Conservation (phyloP, 2,888 invertebrate genomes). For the Timandra comae region DNA sequence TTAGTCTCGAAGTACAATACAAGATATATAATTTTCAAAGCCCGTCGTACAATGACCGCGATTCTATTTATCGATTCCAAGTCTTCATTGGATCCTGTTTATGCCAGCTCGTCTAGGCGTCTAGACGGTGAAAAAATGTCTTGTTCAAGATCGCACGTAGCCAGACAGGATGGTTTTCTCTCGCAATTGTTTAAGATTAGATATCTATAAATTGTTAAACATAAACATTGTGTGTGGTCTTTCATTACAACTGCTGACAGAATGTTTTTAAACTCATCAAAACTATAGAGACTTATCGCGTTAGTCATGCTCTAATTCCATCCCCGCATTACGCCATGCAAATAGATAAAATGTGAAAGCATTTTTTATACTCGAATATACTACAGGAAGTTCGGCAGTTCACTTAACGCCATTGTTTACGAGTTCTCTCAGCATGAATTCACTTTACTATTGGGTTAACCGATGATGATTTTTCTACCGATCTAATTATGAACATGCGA, state of each 20-base stretch:
- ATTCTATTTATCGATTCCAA: conserved; percentile 54
- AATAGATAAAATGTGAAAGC: conserved; percentile 41
- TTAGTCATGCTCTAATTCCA: conserved; percentile 42
- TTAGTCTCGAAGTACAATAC: not conserved
- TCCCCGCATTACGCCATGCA: conserved; percentile 28
- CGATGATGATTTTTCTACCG: conserved; percentile 48
- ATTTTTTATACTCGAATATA: conserved; percentile 31
- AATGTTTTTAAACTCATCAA: conserved; percentile 17
- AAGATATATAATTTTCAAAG: too few species aligned
- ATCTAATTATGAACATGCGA: conserved; percentile 52
- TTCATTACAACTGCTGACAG: conserved; percentile 1
- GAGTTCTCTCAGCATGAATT: conserved; percentile 47
- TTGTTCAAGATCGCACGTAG: conserved; percentile 4
- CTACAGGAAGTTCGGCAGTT: conserved; percentile 43
- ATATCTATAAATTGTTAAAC: too few species aligned
- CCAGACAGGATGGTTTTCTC: too few species aligned
- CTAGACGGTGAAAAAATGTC: conserved; percentile 46
- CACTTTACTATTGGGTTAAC: conserved; percentile 44
- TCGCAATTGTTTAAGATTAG: too few species aligned
- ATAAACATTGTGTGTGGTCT: conserved; percentile 9
- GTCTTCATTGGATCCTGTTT: conserved; percentile 47
- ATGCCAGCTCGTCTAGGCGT: conserved; percentile 44
- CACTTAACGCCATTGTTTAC: conserved; percentile 47
- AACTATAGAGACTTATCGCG: conserved; percentile 25
- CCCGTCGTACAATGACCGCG: conserved; percentile 39